Evolutionary conservation across 92 coral and sea anemone species (phyloP), one percentile per base, ranked within the genome.

Genomic region (Nematostella vectensis): DNA sequence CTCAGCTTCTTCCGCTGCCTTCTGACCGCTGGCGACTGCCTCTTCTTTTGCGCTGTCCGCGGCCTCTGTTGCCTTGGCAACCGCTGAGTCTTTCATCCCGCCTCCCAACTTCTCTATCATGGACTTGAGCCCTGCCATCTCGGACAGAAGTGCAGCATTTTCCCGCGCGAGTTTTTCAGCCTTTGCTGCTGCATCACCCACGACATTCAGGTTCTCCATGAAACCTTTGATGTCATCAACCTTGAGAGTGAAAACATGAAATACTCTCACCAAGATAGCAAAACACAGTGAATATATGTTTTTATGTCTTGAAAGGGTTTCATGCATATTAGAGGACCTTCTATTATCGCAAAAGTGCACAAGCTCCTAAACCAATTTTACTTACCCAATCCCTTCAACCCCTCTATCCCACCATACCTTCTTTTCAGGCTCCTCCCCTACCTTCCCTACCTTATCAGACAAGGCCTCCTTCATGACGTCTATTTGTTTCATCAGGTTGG

Each of bases 11-110:
- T 38, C 62, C 6, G 57, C 61, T 29, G 57, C 22, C 2, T 70
- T 33, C 27, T 65, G 40, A 10, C 53, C 69, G n/a, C 63, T 74
- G 50, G 63, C 65, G 19, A 57, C 55, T 16, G 62, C 72, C 11
- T 33, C 50, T n/a, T 29, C 81, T 11, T 2, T 1, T 31, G 48
- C 54, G 9, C 40, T 55, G 28, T 60, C 16, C 22, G 27, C 57
- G 17, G 33, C 39, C 11, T 22, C 56, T 42, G 23, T 10, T 9
- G 33, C n/a, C n/a, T n/a, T n/a, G n/a, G n/a, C n/a, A n/a, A n/a
- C 54, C 27, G 54, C 68, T 51, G 47, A 19, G 1, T 42, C 48
- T 26, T 28, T 59, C 3, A 72, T 23, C 27, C 13, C 54, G 3
- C 27, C 23, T 15, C 25, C 19, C 31, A 47, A 17, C 11, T 43